phyloP scores from a whole-genome alignment of 2,113 vertebrate species.

The Plotosus lineatus region DNA sequence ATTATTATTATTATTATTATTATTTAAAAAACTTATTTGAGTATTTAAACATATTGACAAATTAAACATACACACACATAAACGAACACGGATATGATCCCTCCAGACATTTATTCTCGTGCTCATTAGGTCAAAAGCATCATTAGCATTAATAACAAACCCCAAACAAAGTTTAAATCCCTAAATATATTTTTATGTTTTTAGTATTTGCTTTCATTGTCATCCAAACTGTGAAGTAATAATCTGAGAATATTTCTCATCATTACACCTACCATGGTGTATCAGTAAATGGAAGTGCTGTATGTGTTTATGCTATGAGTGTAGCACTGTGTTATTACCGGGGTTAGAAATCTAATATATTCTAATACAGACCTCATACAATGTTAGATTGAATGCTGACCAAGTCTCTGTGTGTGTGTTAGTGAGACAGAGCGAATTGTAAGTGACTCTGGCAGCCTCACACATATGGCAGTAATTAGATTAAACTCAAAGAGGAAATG shows the following conservation, averaged over 20 bases:
- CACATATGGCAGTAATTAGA: conserved; percentile 85
- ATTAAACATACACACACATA: neutral
- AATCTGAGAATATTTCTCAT: no score
- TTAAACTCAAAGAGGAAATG: conserved; percentile 71
- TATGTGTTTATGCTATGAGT: conserved; percentile 22
- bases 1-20: no score
- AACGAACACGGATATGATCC: neutral
- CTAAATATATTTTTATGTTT: neutral
- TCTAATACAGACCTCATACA: conserved; percentile 21
- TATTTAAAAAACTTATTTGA: no score
- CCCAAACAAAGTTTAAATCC: no score
- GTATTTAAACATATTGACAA: neutral
- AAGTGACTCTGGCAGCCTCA: conserved; percentile 78
- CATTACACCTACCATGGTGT: neutral
- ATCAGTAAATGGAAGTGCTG: neutral
- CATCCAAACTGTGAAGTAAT: neutral
- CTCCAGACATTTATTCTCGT: neutral
- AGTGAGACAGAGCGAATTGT: conserved; percentile 71
- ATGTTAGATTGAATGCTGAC: conserved; percentile 28
- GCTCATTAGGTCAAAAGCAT: no score
- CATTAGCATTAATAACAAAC: neutral
- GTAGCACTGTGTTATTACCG: neutral
- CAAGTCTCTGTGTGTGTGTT: conserved; percentile 28
- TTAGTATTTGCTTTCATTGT: neutral
- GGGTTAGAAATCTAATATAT: conserved; percentile 33